phyloP scores from a whole-genome alignment of 2,888 invertebrate species.

The Disparrhopalites patrizii region DNA sequence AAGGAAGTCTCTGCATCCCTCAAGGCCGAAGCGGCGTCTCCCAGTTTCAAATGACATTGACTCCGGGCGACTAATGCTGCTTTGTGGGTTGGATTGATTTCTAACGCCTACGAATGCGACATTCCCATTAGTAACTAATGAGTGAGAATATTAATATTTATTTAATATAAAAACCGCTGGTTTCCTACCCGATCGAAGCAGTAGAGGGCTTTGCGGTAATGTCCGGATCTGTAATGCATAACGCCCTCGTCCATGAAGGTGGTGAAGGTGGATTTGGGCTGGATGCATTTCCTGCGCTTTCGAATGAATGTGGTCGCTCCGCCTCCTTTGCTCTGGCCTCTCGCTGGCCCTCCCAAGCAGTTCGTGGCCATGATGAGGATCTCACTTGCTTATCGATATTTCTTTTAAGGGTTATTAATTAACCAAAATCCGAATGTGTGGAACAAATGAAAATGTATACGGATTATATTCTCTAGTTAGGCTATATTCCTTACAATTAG shows the following conservation, averaged over 20 bases:
- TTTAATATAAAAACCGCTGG: no score
- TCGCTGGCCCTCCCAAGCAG: no score
- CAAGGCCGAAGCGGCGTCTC: slow-evolving; percentile 76
- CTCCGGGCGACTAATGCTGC: slow-evolving; percentile 83
- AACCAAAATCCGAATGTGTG: no score
- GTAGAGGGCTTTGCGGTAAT: slow-evolving; percentile 24
- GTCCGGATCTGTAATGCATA: slow-evolving; percentile 29
- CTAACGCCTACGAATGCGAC: slow-evolving; percentile 68
- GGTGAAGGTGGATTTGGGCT: slow-evolving; percentile 28
- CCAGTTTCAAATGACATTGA: slow-evolving; percentile 79
- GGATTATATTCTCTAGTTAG: no score
- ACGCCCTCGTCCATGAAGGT: slow-evolving; percentile 31
- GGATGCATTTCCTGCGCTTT: slow-evolving; percentile 15
- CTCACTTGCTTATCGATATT: no score
- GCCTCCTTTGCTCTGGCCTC: no score
- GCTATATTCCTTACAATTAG: no score
- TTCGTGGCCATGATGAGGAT: no score
- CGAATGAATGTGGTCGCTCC: no score
- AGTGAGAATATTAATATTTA: no score
- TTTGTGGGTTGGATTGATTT: slow-evolving; percentile 76
- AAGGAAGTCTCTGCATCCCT: slow-evolving; percentile 80
- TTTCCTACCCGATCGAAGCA: slow-evolving; percentile 29
- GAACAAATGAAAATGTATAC: no score
- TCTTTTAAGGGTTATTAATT: no score
- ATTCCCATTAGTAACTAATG: background rate